Base-by-base conservation (phyloP, 2,113 vertebrate genomes). In the Cacatua alba region DNA sequence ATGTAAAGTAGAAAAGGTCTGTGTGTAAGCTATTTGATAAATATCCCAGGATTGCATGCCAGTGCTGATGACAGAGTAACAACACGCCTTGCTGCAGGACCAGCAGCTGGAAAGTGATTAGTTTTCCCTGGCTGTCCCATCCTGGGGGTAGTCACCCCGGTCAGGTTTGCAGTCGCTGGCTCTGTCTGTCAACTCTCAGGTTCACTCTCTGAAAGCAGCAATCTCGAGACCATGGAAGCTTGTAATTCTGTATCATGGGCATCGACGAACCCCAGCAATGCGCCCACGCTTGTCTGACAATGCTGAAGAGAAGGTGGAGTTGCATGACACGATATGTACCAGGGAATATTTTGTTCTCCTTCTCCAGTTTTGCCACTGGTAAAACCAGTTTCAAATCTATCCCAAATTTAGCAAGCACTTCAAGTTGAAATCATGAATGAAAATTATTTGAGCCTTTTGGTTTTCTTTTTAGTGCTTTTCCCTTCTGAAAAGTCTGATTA, bases 261-360 rank as follows among this genome's bases (percentile, higher is more conserved):
- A 37, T 25, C 0, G 3, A 28, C 25, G 65, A 24, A 35, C 33
- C 57, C 21, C 23, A 43, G 18, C 28, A 44, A 33, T 19, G 23
- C 5, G 6, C 26, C 15, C 31, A 17, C 0, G 2, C 17, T 41
- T 72, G 41, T 60, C 24, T 69, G 29, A 17, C 13, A 46, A 2
- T 0, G 2, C 44, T 31, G 33, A 87, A 77, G 10, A 77, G 9
- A 83, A 39, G 16, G 11, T 48, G 44, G 10, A 81, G 7, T 8
- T 2, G 0, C 19, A 3, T 31, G n/a, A 10, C 1, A 1, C 24
- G 14, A 8, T 51, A 51, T 0, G 1, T 41, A 44, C 15, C 4
- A 1, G 17, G 10, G 4, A 24, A 18, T 60, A 37, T 44, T 76
- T 89, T 72, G 5, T 53, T 86, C 18, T 78, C 39, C 29, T 60